Conservation (phyloP, 2,888 invertebrate genomes). For the Ctenicera cuprea region DNA sequence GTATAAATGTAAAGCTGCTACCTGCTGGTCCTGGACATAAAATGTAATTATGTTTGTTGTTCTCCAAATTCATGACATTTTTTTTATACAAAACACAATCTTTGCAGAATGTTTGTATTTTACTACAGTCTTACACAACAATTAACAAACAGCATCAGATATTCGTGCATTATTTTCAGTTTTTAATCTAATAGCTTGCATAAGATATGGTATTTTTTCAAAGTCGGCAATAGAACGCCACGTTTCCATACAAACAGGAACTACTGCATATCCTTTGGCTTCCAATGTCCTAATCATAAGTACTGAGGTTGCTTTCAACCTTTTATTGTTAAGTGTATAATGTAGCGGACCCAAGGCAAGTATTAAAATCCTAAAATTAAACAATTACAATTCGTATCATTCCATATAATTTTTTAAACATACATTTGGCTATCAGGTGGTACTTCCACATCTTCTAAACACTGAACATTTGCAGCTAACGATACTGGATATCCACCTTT, state of each 20-base stretch:
- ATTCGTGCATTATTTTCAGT: slow-evolving; percentile 24
- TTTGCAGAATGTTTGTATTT: no score
- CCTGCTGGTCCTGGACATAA: no score
- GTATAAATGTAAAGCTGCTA: no score
- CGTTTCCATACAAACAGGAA: slow-evolving; percentile 74
- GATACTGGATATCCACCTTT: slow-evolving; percentile 75
- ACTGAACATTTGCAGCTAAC: slow-evolving; percentile 67
- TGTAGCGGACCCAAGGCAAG: slow-evolving; percentile 74
- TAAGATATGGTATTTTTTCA: slow-evolving; percentile 79
- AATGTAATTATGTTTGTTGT: no score
- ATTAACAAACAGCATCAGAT: slow-evolving; percentile 10
- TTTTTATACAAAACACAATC: no score
- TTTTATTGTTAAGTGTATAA: slow-evolving; percentile 77
- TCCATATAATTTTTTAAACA: slow-evolving; percentile 63
- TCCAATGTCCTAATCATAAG: slow-evolving; percentile 77
- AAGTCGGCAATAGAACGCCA: slow-evolving; percentile 76
- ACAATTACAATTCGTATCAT: slow-evolving; percentile 5
- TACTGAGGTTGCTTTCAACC: slow-evolving; percentile 74
- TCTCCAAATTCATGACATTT: no score
- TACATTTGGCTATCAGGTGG: slow-evolving; percentile 73
- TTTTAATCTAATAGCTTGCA: slow-evolving; percentile 77
- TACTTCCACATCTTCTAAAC: slow-evolving; percentile 72
- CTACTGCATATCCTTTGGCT: slow-evolving; percentile 74
- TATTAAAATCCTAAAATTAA: slow-evolving; percentile 76
- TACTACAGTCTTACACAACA: no score